Evolutionary conservation across 2,113 vertebrate species (phyloP).

Genomic region (Oplegnathus fasciatus): DNA sequence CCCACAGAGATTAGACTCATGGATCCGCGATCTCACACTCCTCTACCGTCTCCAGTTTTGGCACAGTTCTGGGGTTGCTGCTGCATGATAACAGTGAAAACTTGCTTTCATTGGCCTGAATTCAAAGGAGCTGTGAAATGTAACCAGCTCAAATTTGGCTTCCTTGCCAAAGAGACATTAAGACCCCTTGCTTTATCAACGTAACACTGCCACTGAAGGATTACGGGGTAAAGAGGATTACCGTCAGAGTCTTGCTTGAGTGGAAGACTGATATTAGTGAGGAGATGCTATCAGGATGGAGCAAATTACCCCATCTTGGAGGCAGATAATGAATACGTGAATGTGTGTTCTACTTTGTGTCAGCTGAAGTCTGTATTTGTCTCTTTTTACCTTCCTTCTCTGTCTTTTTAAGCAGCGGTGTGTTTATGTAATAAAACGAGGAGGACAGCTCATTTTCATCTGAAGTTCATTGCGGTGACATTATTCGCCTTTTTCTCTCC

Average conservation of each 20-base stretch:
- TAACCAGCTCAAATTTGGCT: constrained; percentile 4
- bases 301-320: constrained; percentile 38
- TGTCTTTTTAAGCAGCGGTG: not conserved
- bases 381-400: not conserved
- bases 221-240: constrained; percentile 52
- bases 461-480: constrained; percentile 33
- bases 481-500: constrained; percentile 49
- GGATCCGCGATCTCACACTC: constrained; percentile 3
- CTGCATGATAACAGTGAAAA: constrained; percentile 17
- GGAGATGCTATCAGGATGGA: constrained; percentile 38
- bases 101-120: constrained; percentile 47
- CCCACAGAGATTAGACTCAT: constrained; percentile 5
- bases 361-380: not conserved
- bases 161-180: constrained; percentile 48
- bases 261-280: constrained; percentile 8
- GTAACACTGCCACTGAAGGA: constrained; percentile 35
- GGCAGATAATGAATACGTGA: constrained; percentile 20
- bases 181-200: constrained; percentile 40
- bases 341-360: not conserved
- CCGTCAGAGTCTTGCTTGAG: constrained; percentile 26
- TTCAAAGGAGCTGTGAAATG: constrained; percentile 15
- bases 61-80: not conserved
- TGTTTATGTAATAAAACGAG: not conserved
- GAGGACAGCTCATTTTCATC: constrained; percentile 21
- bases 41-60: constrained; percentile 16